These are phyloP conservation scores for Elaeidobius kamerunicus DNA, from an alignment of 2,888 invertebrate genomes.

Conservation along the genomic window DNA sequence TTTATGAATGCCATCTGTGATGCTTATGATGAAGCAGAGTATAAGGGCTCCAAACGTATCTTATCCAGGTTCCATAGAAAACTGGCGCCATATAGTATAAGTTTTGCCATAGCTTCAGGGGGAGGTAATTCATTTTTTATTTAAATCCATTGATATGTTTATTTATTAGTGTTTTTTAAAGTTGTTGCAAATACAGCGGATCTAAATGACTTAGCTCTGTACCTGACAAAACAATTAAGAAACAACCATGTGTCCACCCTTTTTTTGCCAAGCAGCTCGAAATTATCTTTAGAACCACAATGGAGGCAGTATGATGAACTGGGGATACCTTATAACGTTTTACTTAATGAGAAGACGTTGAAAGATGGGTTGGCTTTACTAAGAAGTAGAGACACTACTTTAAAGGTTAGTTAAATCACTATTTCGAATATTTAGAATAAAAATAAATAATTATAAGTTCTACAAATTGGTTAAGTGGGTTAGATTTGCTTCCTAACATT, in stretches of 20 bases:
- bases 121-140: no score
- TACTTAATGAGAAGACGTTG: constrained; percentile 66
- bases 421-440: constrained; percentile 1
- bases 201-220: constrained; percentile 55
- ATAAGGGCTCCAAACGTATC: constrained; percentile 49
- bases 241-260: constrained; percentile 49
- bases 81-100: constrained; percentile 74
- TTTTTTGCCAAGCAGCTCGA: constrained; percentile 44
- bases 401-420: constrained; percentile 56
- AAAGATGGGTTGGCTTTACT: constrained; percentile 67
- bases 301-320: constrained; percentile 56
- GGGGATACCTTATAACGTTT: constrained; percentile 71
- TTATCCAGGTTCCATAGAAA: constrained; percentile 63
- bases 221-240: constrained; percentile 55
- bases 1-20: constrained; percentile 58
- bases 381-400: constrained; percentile 62
- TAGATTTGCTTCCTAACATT: no score
- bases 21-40: constrained; percentile 54
- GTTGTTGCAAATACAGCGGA: constrained; percentile 44
- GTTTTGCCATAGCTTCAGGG: constrained; percentile 54
- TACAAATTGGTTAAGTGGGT: no score
- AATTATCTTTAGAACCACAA: constrained; percentile 47
- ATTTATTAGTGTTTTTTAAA: constrained; percentile 13
- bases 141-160: no score
- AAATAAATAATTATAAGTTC: no score